Evolutionary conservation across 2,113 vertebrate species (phyloP), one percentile per base, ranked within the genome.

Genomic region (Lampris megalopsis): DNA sequence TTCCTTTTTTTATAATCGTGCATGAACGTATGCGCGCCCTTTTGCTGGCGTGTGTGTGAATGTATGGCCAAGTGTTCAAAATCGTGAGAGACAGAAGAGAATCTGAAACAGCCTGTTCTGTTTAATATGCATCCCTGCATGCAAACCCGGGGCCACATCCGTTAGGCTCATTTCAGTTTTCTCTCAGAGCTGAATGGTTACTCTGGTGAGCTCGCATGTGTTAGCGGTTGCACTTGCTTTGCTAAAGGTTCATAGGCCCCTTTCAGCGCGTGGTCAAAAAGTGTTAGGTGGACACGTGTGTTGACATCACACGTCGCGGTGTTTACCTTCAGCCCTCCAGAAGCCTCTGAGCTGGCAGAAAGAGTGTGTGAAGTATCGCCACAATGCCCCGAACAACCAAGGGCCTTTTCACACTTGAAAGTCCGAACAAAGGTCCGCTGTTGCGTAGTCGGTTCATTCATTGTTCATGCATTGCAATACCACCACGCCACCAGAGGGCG

Each of bases 21-120:
- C 48, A 57, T 53, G 58, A 81, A 24, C 50, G 48, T 68, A 62
- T 67, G 50, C 54, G 59, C 73, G 11, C 53, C 60, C 80, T 73
- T 52, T 66, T 54, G 48, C 56, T 80, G 73, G 76, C 6, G n/a
- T 62, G 52, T 75, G 57, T 50, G 13, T 71, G 58, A 53, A 41
- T 36, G 63, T 36, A 9, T 48, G 47, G 13, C 6, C 45, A 37
- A 8, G 5, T 50, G 63, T 50, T 11, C 1, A 41, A 36, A 42
- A 69, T 40, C 9, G 53, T 35, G 53, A 58, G 10, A 77, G 37
- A 81, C 41, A 57, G 58, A 8, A 24, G 41, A 62, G 67, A 80
- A 83, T 72, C 56, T 80, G 37, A 79, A 79, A 85, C 74, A 81
- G 56, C 37, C 71, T 9, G 53, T 11, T 73, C 36, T 71, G 61